Evolutionary conservation across 2,113 vertebrate species (phyloP).

Genomic region (Oxyura jamaicensis): DNA sequence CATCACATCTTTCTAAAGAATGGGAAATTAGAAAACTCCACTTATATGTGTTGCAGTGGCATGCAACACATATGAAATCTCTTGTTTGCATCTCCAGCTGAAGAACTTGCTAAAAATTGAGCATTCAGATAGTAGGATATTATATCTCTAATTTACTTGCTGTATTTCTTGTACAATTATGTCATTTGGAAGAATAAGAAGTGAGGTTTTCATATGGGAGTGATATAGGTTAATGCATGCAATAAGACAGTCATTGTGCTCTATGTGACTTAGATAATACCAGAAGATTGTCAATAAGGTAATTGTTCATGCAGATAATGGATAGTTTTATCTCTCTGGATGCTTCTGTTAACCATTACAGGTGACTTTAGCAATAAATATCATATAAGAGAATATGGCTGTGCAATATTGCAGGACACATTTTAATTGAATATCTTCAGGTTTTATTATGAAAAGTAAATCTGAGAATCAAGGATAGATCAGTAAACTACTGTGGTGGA

Average conservation of each 20-base stretch:
- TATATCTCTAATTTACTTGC: background rate
- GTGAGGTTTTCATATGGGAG: background rate
- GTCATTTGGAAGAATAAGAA: background rate
- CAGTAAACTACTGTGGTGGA: background rate
- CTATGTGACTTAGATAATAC: background rate
- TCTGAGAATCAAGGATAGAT: background rate
- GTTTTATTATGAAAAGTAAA: background rate
- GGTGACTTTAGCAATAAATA: background rate
- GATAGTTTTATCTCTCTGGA: background rate
- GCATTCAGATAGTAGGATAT: background rate
- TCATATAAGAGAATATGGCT: background rate
- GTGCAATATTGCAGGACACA: background rate
- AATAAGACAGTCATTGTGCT: too few species aligned
- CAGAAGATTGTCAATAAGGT: background rate
- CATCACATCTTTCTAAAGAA: background rate
- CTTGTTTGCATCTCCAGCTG: background rate
- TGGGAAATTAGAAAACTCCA: background rate
- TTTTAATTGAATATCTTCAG: background rate
- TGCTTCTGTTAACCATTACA: background rate
- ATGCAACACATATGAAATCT: background rate
- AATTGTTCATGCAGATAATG: background rate
- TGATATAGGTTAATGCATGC: background rate
- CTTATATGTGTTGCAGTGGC: background rate
- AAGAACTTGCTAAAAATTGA: background rate
- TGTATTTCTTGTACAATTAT: background rate